Evolutionary conservation across 1,140 invertebrate genomes (phyloP), one percentile per base, ranked within the genome.

Genomic region (Lordiphosa stackelbergi): DNA sequence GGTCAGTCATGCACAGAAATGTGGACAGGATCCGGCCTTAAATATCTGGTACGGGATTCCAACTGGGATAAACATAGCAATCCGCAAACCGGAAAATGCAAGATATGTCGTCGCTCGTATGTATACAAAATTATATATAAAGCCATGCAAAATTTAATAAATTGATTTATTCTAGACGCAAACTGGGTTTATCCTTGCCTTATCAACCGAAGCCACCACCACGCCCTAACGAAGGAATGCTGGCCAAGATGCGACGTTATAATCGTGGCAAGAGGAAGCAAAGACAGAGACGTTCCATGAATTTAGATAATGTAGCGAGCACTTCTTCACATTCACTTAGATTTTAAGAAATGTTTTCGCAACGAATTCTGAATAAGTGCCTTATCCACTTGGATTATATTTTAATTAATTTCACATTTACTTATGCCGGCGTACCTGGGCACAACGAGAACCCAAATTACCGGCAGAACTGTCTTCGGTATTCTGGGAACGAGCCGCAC

Each of bases 391-490:
- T 19, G 3, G 19, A n/a, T n/a, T n/a, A n/a, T n/a, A n/a, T n/a
- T n/a, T n/a, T n/a, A n/a, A n/a, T n/a, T n/a, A n/a, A n/a, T n/a
- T n/a, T n/a, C n/a, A n/a, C n/a, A n/a, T n/a, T n/a, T n/a, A n/a
- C n/a, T n/a, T n/a, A n/a, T n/a, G 56, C 24, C 4, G 1, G 1
- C 0, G 24, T 52, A 60, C 61, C 34, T 86, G 78, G 5, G 94
- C 96, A 91, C 97, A 98, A 54, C 97, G 90, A 85, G 98, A 98
- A 10, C 97, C 97, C 48, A 99, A 89, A 90, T 98, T 99, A n/a
- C 93, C 92, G 24, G 97, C 93, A 3, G 96, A 94, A 66, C 95
- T 97, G 77, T 98, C 97, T 42, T 94, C 93, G 2, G 97, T 98
- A 86, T 98, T 98, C 88, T 97, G 95, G 69, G 96, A 97, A 52